These are phyloP conservation scores for Drosophila pruinosa DNA, from an alignment of 1,140 invertebrate species.

Conservation along the genomic window DNA sequence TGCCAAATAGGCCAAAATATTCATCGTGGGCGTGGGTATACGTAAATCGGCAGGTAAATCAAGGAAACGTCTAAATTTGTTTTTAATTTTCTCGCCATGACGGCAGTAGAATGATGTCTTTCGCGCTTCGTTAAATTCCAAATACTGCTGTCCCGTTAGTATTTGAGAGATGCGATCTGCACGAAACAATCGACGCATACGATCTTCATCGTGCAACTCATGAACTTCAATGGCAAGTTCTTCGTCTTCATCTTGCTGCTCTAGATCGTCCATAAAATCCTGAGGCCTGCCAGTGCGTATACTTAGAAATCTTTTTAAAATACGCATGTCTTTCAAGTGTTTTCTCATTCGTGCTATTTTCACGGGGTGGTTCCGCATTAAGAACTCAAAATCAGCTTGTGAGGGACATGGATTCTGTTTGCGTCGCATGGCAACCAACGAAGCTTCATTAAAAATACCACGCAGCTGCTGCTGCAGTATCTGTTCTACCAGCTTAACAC, in stretches of 20 bases:
- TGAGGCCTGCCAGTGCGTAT: conserved; percentile 68
- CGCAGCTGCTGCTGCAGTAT: conserved; percentile 80
- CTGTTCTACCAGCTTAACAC: conserved; percentile 79
- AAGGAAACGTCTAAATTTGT: conserved; percentile 74
- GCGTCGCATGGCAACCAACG: conserved; percentile 73
- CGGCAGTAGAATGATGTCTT: conserved; percentile 80
- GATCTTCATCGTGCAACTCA: conserved; percentile 78
- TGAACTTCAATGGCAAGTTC: conserved; percentile 72
- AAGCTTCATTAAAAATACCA: conserved; percentile 79
- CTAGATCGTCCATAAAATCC: conserved; percentile 71
- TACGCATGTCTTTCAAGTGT: conserved; percentile 77
- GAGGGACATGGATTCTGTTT: conserved; percentile 74
- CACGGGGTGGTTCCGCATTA: conserved; percentile 78
- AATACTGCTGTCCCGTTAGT: conserved; percentile 74
- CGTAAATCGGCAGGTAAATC: conserved; percentile 71
- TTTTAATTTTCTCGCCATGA: conserved; percentile 80
- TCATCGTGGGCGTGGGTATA: conserved; percentile 76
- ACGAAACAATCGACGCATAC: conserved; percentile 74
- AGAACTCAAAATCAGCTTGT: conserved; percentile 79
- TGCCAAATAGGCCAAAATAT: conserved; percentile 77
- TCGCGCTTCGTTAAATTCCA: conserved; percentile 78
- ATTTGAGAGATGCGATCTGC: conserved; percentile 82
- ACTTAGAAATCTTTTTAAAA: conserved; percentile 71
- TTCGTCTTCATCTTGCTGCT: conserved; percentile 77
- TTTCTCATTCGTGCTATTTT: conserved; percentile 81